A percentile compares a stretch with the other conserved stretches of the same genome.
Conservation (phyloP, 2,888 invertebrate genomes). For the Choristoneura rosaceana region DNA sequence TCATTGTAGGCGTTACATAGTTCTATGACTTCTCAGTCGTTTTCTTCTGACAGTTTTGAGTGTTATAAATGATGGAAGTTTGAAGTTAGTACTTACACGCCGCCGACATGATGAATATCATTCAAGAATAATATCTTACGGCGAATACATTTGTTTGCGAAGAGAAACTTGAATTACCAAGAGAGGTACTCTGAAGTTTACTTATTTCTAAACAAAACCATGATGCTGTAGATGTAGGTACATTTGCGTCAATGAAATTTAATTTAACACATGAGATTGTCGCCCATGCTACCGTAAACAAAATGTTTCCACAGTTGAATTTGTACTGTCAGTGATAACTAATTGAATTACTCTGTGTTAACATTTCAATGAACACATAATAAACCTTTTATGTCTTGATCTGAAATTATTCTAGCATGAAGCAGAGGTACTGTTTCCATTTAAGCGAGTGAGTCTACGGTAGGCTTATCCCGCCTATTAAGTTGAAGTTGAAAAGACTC, state of each 20-base stretch:
- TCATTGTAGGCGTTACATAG: conserved; percentile 24
- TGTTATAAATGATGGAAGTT: conserved; percentile 40
- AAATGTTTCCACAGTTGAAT: conserved; percentile 3
- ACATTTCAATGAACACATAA: conserved; percentile 20
- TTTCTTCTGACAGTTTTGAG: conserved; percentile 38
- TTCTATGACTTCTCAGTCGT: conserved; percentile 34
- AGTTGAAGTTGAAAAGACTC: background rate
- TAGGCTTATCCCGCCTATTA: background rate
- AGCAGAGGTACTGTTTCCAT: background rate
- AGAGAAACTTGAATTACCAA: conserved; percentile 3
- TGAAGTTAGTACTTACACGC: conserved; percentile 31
- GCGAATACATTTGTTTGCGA: conserved; percentile 34
- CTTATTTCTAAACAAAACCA: conserved; percentile 3
- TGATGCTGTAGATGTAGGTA: background rate
- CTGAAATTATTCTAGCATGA: background rate
- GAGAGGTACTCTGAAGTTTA: conserved; percentile 2
- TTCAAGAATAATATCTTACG: conserved; percentile 31
- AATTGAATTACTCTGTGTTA: conserved; percentile 21
- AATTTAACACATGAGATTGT: background rate
- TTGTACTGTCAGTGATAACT: conserved; percentile 1
- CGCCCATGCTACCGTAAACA: background rate
- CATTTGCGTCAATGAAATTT: background rate
- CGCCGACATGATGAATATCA: conserved; percentile 37
- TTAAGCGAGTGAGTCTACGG: background rate
- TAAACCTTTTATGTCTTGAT: conserved; percentile 4